A percentile compares a stretch with the other conserved stretches of the same genome.
These are phyloP conservation scores for Eucriotettix oculatus DNA, from an alignment of 2,888 invertebrate genomes.

Conservation along the genomic window DNA sequence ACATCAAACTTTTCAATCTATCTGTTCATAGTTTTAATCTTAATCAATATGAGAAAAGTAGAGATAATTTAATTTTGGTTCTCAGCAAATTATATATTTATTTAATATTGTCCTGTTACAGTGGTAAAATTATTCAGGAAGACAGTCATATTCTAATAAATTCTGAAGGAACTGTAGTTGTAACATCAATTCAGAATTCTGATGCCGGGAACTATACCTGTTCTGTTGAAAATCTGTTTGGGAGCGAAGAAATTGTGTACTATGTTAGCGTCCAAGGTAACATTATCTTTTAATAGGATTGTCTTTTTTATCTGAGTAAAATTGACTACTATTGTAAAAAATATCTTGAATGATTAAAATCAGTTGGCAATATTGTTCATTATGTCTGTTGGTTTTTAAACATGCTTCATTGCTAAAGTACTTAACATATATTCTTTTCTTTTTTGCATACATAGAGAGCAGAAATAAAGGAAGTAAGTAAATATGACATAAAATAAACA, in stretches of 20 bases:
- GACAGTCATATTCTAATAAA: slow-evolving; percentile 6
- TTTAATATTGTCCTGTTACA: neutral
- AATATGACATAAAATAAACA: neutral
- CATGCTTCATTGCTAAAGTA: no score
- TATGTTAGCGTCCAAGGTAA: slow-evolving; percentile 15
- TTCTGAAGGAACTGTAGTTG: slow-evolving; percentile 21
- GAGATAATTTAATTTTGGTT: no score
- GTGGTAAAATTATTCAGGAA: slow-evolving; percentile 5
- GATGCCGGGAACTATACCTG: slow-evolving; percentile 87
- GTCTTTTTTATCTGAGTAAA: neutral
- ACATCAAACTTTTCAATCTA: no score
- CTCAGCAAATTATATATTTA: no score
- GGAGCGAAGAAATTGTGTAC: slow-evolving; percentile 21
- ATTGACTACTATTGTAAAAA: neutral
- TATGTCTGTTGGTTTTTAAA: neutral
- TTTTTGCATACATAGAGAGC: slow-evolving; percentile 6
- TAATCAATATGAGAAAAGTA: no score
- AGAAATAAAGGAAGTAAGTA: slow-evolving; percentile 10
- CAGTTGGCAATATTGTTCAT: neutral
- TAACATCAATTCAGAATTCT: slow-evolving; percentile 42
- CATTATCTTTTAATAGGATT: neutral
- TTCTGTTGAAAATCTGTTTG: slow-evolving; percentile 40
- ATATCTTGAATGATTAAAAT: neutral
- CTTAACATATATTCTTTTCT: neutral
- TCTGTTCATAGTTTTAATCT: no score